Evolutionary conservation across 2,888 invertebrate species (phyloP).

Genomic region (Rhagophthalmus giganteus): DNA sequence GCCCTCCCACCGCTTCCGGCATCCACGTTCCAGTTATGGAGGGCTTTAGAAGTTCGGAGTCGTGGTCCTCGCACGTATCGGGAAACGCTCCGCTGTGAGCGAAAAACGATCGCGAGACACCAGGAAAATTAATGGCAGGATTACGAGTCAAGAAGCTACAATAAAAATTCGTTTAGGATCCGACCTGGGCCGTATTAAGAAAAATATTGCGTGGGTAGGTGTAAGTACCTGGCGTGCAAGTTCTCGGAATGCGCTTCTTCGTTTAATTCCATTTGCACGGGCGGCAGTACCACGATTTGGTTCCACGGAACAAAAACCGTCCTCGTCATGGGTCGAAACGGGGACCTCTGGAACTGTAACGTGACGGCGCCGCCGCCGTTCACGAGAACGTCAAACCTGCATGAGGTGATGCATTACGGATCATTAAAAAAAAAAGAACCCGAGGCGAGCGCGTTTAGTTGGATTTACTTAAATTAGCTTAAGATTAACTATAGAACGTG

Average conservation of each 20-base stretch:
- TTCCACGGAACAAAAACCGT: conserved; percentile 98
- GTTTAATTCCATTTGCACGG: conserved; percentile 83
- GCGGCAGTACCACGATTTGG: conserved; percentile 90
- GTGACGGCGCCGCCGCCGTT: conserved; percentile 98
- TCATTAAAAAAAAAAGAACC: too few species aligned
- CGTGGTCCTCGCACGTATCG: conserved; percentile 80
- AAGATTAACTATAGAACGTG: neutral
- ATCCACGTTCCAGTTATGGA: conserved; percentile 89
- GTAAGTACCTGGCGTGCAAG: conserved; percentile 46
- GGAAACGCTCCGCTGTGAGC: conserved; percentile 58
- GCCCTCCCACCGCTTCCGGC: conserved; percentile 84
- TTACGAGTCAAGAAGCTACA: conserved; percentile 48
- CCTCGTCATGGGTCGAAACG: conserved; percentile 84
- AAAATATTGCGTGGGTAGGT: too few species aligned
- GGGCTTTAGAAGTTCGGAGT: conserved; percentile 81
- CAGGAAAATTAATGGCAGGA: conserved; percentile 59
- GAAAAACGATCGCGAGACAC: conserved; percentile 60
- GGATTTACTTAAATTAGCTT: neutral
- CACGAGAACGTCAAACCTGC: conserved; percentile 96
- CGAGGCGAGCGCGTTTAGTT: too few species aligned
- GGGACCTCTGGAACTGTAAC: conserved; percentile 92
- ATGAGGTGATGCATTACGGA: too few species aligned
- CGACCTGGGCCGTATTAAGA: too few species aligned
- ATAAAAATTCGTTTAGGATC: conserved; percentile 21
- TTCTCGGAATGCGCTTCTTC: conserved; percentile 61